Evolutionary conservation across 1,140 invertebrate genomes (phyloP).

Genomic region (Diabrotica virgifera): DNA sequence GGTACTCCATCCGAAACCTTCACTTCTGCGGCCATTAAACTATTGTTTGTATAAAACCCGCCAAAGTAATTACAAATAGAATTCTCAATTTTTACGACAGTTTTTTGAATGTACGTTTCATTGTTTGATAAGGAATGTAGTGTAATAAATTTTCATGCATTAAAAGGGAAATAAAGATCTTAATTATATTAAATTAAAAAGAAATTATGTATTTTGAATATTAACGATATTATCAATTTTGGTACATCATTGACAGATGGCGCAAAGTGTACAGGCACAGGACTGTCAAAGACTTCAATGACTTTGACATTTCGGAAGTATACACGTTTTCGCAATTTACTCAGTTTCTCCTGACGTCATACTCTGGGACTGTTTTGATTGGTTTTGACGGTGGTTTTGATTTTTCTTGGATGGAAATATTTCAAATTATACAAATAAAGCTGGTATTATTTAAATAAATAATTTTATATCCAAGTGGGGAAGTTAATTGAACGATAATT

Average conservation of each 20-base stretch:
- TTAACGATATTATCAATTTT: constrained; percentile 31
- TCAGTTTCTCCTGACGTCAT: no score
- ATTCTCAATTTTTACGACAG: background rate
- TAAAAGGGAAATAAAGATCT: background rate
- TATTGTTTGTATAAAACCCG: constrained; percentile 39
- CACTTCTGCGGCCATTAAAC: constrained; percentile 40
- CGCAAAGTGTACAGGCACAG: background rate
- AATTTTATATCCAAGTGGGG: no score
- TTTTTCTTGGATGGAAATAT: no score
- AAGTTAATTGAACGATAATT: no score
- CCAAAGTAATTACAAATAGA: constrained; percentile 27
- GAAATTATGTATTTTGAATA: constrained; percentile 29
- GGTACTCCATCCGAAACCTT: constrained; percentile 34
- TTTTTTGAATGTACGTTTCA: background rate
- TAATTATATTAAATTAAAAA: constrained; percentile 10
- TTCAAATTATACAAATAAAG: no score
- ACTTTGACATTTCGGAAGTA: no score
- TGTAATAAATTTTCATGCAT: background rate
- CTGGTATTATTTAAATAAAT: no score
- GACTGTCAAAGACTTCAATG: no score
- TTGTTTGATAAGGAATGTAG: background rate
- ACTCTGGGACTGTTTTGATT: no score
- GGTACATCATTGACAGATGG: constrained; percentile 18
- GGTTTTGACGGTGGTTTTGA: no score
- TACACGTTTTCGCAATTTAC: no score